Base-by-base conservation (phyloP, 1,140 invertebrate genomes). In the Anthonomus grandis region DNA sequence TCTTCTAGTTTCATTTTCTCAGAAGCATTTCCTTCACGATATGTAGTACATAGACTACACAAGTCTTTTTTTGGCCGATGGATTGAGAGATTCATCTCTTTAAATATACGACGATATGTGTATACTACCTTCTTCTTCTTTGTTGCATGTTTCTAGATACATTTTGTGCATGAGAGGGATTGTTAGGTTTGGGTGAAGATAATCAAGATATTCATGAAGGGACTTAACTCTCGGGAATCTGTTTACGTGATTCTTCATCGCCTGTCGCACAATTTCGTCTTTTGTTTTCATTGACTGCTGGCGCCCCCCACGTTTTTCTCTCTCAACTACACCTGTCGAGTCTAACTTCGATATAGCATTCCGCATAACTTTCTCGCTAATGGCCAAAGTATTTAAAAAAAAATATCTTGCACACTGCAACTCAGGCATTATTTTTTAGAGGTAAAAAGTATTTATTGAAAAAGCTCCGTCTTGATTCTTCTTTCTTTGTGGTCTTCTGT, bases 321-420 rank as follows among this genome's bases (percentile, higher is more conserved):
- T 50, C 22, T 38, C 27, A 37, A 38, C 34, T 50, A 39, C 34
- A 9, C 48, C 34, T 19, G 31, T 50, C n/a, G 24, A 6, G n/a
- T 21, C 22, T 13, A 50, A n/a, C 22, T 50, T 50, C 5, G 27
- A 15, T 21, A 10, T 22, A 37, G 48, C n/a, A 18, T 23, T 50
- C 5, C 48, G 13, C 36, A 50, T 36, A 38, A 37, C 18, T 38
- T 50, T 50, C 21, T 39, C 31, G 6, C 15, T 19, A 50, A 50
- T 50, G 13, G 22, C 48, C 27, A 50, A 23, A 23, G 48, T 50
- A 15, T 17, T 31, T 18, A 50, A 39, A 21, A n/a, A 50, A 50
- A 15, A 37, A 10, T 38, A 31, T 50, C 22, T 23, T 37, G 36
- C 48, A 50, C 19, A 50, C 48, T 19, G 12, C 13, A 13, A 37